Conservation (phyloP, 37 sponge, comb jelly and placozoan species). For the Theonella swinhoei region DNA sequence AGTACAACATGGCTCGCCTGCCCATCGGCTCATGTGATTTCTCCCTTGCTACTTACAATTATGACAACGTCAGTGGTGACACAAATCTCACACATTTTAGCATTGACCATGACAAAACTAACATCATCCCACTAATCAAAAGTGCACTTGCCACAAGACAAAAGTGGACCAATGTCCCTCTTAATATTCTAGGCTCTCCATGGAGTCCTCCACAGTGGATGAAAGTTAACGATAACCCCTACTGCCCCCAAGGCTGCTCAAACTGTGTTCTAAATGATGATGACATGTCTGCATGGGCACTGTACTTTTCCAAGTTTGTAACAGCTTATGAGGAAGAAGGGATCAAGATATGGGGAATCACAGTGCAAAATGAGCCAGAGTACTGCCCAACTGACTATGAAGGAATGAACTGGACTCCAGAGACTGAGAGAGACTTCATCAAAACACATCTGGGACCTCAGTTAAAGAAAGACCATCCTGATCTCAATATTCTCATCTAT, state of each 20-base stretch:
- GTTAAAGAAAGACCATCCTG: constrained; percentile 66
- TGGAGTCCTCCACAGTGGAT: constrained; percentile 89
- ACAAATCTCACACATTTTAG: constrained; percentile 57
- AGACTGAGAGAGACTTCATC: constrained; percentile 75
- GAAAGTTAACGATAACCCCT: constrained; percentile 52
- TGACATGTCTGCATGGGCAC: constrained; percentile 68
- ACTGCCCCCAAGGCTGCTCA: constrained; percentile 26
- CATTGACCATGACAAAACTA: constrained; percentile 61
- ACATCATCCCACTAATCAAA: constrained; percentile 77
- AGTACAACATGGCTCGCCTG: constrained; percentile 78
- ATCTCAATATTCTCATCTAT: constrained; percentile 64
- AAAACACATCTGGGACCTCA: constrained; percentile 62
- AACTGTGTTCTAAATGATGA: constrained; percentile 56
- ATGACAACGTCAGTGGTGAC: constrained; percentile 67
- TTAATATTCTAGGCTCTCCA: constrained; percentile 74
- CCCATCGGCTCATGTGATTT: constrained; percentile 87
- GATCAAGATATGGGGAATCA: constrained; percentile 75
- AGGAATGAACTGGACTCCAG: constrained; percentile 75
- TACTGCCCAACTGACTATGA: constrained; percentile 60
- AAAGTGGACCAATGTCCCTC: constrained; percentile 53
- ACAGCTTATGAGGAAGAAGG: constrained; percentile 45
- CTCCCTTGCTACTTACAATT: constrained; percentile 69
- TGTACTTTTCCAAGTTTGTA: constrained; percentile 81
- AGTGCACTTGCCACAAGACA: constrained; percentile 27
- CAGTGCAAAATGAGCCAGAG: constrained; percentile 86